A percentile compares a stretch with the other conserved stretches of the same genome.
Conservation (phyloP, 30 jellyfish, hydroid and myxozoan genomes). For the Calvadosia cruxmelitensis region DNA sequence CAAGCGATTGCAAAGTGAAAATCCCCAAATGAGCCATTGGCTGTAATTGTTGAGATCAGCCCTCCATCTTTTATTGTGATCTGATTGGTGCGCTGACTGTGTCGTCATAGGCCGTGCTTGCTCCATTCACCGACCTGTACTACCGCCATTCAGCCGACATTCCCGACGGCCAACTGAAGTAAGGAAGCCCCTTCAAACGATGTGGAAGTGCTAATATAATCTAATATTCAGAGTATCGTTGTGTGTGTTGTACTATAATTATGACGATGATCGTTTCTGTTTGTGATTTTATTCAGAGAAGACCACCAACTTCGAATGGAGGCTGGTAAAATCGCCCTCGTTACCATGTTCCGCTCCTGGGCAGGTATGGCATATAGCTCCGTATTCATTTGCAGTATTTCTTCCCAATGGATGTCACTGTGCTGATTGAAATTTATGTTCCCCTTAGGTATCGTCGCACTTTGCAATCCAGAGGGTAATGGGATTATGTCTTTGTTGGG, state of each 20-base stretch:
- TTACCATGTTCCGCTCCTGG: constrained; percentile 81
- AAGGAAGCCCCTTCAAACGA: constrained; percentile 5
- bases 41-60: no score
- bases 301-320: constrained; percentile 66
- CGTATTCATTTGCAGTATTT: no score
- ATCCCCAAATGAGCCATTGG: no score
- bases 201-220: no score
- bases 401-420: no score
- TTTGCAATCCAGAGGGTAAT: constrained; percentile 88
- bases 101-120: constrained; percentile 63
- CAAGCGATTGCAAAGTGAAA: no score
- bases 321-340: constrained; percentile 75
- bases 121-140: constrained; percentile 88
- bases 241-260: no score
- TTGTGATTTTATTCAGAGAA: constrained; percentile 33
- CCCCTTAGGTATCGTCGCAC: constrained; percentile 45
- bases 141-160: constrained; percentile 62
- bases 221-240: no score
- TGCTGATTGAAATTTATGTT: no score
- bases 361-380: constrained; percentile 42
- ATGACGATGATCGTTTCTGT: neutral
- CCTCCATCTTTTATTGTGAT: no score
- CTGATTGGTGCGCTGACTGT: neutral
- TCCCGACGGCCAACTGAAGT: constrained; percentile 60
- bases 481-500: constrained; percentile 79